phyloP scores from a whole-genome alignment of 2,888 invertebrate species.

The Lumbricus terrestris region DNA sequence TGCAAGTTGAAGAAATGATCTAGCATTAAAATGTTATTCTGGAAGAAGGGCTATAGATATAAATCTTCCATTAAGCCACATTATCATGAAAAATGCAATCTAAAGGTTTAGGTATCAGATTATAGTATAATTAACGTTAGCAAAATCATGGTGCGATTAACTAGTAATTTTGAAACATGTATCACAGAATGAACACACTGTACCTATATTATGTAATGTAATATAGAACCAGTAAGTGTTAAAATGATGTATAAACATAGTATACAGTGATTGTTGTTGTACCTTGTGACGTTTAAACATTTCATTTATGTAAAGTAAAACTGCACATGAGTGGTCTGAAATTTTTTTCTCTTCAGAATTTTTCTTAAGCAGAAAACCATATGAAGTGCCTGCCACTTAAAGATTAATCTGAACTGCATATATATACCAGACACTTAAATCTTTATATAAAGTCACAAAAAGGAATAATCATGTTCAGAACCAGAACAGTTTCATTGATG shows the following conservation, averaged over 20 bases:
- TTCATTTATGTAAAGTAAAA: neutral
- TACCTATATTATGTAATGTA: neutral
- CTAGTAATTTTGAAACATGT: neutral
- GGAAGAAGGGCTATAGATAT: too few species aligned
- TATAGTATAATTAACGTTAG: neutral
- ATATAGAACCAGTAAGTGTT: neutral
- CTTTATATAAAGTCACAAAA: neutral
- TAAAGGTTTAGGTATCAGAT: neutral
- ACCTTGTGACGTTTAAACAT: neutral
- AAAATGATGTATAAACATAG: neutral
- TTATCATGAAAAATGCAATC: neutral
- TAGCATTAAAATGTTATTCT: neutral
- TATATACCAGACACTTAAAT: neutral
- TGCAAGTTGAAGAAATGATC: neutral
- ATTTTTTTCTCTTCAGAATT: neutral
- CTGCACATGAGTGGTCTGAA: neutral
- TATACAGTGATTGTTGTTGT: constrained; percentile 3
- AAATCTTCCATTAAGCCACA: neutral
- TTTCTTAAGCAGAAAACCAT: neutral
- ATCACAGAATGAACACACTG: neutral
- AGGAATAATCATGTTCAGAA: neutral
- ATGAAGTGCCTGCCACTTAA: neutral
- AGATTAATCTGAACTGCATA: neutral
- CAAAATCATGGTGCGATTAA: neutral
- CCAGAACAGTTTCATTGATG: too few species aligned